These are phyloP conservation scores for Solenopsis invicta DNA, from an alignment of 1,140 invertebrate genomes.

Conservation along the genomic window DNA sequence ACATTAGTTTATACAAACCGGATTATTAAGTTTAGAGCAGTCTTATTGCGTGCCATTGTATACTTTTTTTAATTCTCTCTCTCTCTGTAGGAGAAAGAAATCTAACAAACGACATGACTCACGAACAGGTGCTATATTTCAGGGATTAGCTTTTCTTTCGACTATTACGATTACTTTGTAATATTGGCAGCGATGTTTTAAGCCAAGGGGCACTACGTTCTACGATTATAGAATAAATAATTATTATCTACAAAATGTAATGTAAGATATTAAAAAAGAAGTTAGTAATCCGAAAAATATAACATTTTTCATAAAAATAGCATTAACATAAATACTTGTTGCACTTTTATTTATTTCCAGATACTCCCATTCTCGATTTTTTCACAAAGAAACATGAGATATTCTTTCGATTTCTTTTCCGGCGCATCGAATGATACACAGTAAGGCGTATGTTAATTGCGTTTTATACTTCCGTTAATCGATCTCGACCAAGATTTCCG, in stretches of 20 bases:
- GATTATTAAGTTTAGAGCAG: slow-evolving; percentile 71
- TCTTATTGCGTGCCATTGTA: slow-evolving; percentile 73
- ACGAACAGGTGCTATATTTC: slow-evolving; percentile 74
- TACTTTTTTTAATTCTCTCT: slow-evolving; percentile 49
- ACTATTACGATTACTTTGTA: slow-evolving; percentile 73
- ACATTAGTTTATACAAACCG: slow-evolving; percentile 82
- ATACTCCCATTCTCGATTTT: slow-evolving; percentile 42
- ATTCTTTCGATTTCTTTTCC: not conserved
- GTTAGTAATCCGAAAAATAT: slow-evolving; percentile 73
- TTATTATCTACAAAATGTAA: slow-evolving; percentile 70
- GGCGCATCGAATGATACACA: not conserved
- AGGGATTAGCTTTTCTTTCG: slow-evolving; percentile 71
- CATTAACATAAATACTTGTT: slow-evolving; percentile 64
- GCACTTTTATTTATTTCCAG: slow-evolving; percentile 66
- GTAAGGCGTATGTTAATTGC: not conserved
- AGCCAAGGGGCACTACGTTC: slow-evolving; percentile 71
- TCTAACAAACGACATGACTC: slow-evolving; percentile 46
- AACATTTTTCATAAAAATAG: slow-evolving; percentile 74
- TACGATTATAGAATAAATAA: slow-evolving; percentile 71
- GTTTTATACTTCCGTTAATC: slow-evolving; percentile 61
- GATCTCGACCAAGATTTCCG: slow-evolving; percentile 91
- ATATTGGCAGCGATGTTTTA: slow-evolving; percentile 72
- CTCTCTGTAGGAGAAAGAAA: slow-evolving; percentile 42
- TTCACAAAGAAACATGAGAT: not conserved
- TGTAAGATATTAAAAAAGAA: slow-evolving; percentile 70